phyloP scores from a whole-genome alignment of 1,140 invertebrate genomes.

The Drosophila parabipectinata region DNA sequence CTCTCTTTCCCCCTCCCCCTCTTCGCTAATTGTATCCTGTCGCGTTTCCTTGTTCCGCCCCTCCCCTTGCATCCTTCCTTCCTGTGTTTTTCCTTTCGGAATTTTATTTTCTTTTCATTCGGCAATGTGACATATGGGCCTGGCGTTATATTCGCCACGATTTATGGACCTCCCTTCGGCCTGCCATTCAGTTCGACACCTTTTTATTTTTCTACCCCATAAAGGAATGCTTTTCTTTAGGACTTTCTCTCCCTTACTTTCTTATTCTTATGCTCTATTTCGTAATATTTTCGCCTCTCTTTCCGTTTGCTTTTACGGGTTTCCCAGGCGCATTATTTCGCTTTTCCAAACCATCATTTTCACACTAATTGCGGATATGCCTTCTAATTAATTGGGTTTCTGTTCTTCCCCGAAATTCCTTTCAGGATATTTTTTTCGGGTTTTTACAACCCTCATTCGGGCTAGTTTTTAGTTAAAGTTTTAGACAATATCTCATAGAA shows the following conservation, averaged over 20 bases:
- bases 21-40: conserved; percentile 71
- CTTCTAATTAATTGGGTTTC: conserved; percentile 67
- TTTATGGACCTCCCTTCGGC: conserved; percentile 62
- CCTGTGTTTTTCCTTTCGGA: conserved; percentile 33
- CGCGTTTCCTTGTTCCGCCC: conserved; percentile 48
- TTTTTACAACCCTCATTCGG: conserved; percentile 36
- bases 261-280: conserved; percentile 36
- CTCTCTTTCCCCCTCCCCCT: conserved; percentile 37
- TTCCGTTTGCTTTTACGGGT: conserved; percentile 35
- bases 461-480: background rate
- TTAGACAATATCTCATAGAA: too few relatives aligned
- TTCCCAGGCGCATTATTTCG: conserved; percentile 56
- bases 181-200: conserved; percentile 62
- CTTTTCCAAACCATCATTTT: conserved; percentile 61
- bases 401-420: conserved; percentile 22
- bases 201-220: conserved; percentile 61
- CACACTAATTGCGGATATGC: conserved; percentile 76
- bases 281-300: conserved; percentile 24
- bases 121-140: conserved; percentile 64
- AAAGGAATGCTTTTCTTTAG: conserved; percentile 38
- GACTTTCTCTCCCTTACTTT: conserved; percentile 58
- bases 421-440: conserved; percentile 18
- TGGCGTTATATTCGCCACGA: conserved; percentile 74
- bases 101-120: conserved; percentile 29
- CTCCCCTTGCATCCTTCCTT: background rate